phyloP scores from a whole-genome alignment of 2,797 vertebrate species.

The Pangasius djambal region DNA sequence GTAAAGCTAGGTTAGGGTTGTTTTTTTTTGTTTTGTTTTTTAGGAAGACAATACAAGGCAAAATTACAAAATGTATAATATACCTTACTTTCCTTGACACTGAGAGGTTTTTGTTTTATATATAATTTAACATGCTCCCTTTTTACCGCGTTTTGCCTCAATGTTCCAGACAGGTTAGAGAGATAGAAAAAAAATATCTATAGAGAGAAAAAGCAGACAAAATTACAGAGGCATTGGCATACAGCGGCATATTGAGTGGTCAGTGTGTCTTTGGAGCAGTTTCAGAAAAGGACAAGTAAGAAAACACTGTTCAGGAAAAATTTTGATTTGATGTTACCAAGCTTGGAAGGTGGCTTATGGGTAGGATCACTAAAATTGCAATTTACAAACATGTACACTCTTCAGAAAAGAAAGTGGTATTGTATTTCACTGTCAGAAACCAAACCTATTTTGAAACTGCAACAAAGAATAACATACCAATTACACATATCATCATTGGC shows the following conservation, averaged over 20 bases:
- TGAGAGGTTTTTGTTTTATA: constrained; percentile 60
- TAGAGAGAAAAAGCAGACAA: neutral
- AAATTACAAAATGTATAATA: constrained; percentile 62
- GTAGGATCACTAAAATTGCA: constrained; percentile 39
- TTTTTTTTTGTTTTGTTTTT: constrained; percentile 58
- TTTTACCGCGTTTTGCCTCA: constrained; percentile 76
- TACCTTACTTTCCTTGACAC: constrained; percentile 77
- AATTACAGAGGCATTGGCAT: neutral
- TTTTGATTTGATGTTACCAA: constrained; percentile 27
- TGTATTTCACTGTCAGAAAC: constrained; percentile 37
- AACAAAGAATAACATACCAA: constrained; percentile 35
- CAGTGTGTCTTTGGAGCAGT: constrained; percentile 59
- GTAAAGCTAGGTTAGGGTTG: constrained; percentile 59
- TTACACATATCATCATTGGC: constrained; percentile 40
- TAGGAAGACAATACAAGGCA: constrained; percentile 68
- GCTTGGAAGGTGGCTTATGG: neutral
- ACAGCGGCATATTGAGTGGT: constrained; percentile 33
- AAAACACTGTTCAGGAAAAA: constrained; percentile 40
- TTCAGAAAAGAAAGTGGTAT: constrained; percentile 17
- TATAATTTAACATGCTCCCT: constrained; percentile 68
- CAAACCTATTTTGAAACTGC: constrained; percentile 28
- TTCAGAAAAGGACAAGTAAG: constrained; percentile 35
- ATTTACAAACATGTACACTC: constrained; percentile 23
- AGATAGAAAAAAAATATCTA: neutral
- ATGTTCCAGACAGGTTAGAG: constrained; percentile 51